Percentiles rank a stretch among this genome's conserved stretches.
Evolutionary conservation across 2,797 vertebrate genomes (phyloP).

Genomic region (Girardinus metallicus): DNA sequence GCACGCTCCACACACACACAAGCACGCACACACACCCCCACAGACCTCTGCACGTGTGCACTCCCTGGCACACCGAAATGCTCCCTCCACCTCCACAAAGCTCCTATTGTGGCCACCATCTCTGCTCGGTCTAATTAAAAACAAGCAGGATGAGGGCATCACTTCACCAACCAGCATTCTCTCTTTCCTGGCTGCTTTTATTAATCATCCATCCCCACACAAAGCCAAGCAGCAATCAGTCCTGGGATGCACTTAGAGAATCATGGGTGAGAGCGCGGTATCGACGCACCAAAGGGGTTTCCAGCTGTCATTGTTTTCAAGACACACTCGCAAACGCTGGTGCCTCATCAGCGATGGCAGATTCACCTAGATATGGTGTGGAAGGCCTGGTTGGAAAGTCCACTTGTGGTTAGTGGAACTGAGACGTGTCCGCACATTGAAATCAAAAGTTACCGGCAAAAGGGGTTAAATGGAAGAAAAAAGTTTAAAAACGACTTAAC

Average conservation of each 20-base stretch:
- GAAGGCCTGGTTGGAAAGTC: slow-evolving; percentile 32
- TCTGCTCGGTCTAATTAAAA: slow-evolving; percentile 71
- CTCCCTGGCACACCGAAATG: slow-evolving; percentile 61
- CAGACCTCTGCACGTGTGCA: slow-evolving; percentile 57
- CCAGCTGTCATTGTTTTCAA: background rate
- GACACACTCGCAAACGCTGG: slow-evolving; percentile 6
- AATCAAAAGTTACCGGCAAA: background rate
- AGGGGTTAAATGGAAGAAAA: background rate
- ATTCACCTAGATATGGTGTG: background rate
- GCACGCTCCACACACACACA: slow-evolving; percentile 44
- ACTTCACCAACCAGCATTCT: slow-evolving; percentile 54
- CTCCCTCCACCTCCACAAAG: slow-evolving; percentile 69
- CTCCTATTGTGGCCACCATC: slow-evolving; percentile 67
- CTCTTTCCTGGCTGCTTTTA: slow-evolving; percentile 52
- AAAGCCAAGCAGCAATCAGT: slow-evolving; percentile 56
- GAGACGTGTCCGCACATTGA: background rate
- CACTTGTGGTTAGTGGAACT: background rate
- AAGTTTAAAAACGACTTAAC: slow-evolving; percentile 11
- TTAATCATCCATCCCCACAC: slow-evolving; percentile 68
- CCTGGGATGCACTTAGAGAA: slow-evolving; percentile 25
- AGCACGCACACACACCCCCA: background rate
- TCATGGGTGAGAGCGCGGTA: slow-evolving; percentile 42
- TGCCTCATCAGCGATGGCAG: background rate
- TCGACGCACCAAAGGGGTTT: slow-evolving; percentile 22
- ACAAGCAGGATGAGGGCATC: slow-evolving; percentile 72